These are phyloP conservation scores for Halocaridina rubra DNA, from an alignment of 2,888 invertebrate species.

Conservation along the genomic window DNA sequence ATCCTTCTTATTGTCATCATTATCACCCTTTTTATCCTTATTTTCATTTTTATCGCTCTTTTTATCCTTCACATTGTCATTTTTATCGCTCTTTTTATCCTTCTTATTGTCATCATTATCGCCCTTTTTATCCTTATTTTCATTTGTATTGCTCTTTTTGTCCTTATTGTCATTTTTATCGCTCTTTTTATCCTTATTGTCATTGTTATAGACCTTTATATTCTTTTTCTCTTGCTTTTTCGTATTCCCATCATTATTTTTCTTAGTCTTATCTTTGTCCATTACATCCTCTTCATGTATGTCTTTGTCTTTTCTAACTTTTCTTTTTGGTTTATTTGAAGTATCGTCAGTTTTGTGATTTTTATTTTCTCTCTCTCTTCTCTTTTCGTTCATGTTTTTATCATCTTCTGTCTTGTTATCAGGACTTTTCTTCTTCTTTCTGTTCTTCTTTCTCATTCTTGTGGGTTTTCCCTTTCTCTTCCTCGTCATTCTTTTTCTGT, in stretches of 20 bases:
- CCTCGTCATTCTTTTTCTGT: neutral
- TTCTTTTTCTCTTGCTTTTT: neutral
- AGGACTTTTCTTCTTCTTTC: neutral
- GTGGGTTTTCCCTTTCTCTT: neutral
- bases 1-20: neutral
- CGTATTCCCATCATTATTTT: neutral
- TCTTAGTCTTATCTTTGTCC: neutral
- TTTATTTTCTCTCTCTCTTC: neutral
- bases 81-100: neutral
- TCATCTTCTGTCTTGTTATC: neutral
- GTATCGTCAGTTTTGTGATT: neutral
- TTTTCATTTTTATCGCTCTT: neutral
- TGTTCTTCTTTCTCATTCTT: neutral
- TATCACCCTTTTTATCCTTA: neutral
- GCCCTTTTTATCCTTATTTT: neutral
- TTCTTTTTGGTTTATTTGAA: neutral
- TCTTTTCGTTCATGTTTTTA: neutral
- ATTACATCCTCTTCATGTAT: neutral
- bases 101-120: neutral
- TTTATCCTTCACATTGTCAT: neutral
- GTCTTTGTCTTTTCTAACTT: neutral
- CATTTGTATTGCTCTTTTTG: neutral
- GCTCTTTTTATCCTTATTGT: neutral
- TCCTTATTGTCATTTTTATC: neutral
- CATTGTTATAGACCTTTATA: neutral